phyloP scores from a whole-genome alignment of 1,140 invertebrate genomes.

The Drosophila simulans region DNA sequence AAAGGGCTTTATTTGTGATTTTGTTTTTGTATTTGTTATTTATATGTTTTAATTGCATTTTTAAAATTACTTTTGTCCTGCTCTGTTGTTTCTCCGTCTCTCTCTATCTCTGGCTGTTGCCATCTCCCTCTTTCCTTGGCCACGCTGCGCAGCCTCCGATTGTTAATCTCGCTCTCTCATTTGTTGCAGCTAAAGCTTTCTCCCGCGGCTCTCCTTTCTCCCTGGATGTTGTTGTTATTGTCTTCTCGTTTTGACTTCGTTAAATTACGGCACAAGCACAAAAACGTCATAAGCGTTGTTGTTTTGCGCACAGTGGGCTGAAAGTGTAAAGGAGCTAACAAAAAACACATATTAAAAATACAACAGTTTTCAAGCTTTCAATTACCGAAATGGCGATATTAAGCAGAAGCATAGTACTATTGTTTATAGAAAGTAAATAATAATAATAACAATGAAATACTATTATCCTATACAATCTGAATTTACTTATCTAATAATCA shows the following conservation, averaged over 20 bases:
- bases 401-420: no score
- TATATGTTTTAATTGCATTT: background rate
- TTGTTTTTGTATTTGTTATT: background rate
- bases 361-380: no score
- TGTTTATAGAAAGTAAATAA: no score
- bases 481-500: no score
- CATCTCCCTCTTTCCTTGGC: constrained; percentile 31
- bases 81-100: background rate
- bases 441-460: background rate
- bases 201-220: constrained; percentile 18
- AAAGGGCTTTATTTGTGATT: rapidly evolving
- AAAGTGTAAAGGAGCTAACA: background rate
- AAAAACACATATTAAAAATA: background rate
- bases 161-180: constrained; percentile 40
- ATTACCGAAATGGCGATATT: no score
- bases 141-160: constrained; percentile 68
- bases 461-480: no score
- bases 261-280: constrained; percentile 82
- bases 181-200: constrained; percentile 24
- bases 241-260: constrained; percentile 83
- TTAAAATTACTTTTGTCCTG: constrained; percentile 7
- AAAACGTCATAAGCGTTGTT: constrained; percentile 78
- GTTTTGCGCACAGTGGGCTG: constrained; percentile 1
- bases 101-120: background rate
- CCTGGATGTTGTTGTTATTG: constrained; percentile 62